phyloP scores from a whole-genome alignment of 2,797 vertebrate genomes.

The Pempheris klunzingeri region DNA sequence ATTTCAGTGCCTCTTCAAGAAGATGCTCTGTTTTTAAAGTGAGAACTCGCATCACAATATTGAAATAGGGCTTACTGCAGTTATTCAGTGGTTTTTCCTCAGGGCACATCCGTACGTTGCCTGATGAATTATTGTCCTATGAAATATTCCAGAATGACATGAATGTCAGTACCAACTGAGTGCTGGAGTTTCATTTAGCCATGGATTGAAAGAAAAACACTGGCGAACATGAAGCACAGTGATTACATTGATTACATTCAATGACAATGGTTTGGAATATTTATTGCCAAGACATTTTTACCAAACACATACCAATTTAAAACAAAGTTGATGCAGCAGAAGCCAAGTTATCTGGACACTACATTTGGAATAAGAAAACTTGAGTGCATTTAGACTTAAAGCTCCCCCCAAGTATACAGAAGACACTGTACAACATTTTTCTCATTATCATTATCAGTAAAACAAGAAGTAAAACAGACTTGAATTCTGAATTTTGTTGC shows the following conservation, averaged over 20 bases:
- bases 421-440: too few relatives aligned
- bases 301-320: background rate
- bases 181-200: background rate
- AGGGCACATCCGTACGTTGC: too few relatives aligned
- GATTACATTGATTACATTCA: too few relatives aligned
- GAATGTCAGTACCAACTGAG: background rate
- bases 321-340: background rate
- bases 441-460: background rate
- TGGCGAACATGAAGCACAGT: background rate
- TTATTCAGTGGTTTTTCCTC: conserved; percentile 32
- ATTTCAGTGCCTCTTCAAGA: conserved; percentile 6
- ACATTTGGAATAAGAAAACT: background rate
- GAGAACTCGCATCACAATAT: conserved; percentile 16
- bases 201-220: background rate
- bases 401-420: background rate
- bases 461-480: background rate
- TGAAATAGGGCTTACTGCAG: background rate
- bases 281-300: background rate
- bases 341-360: background rate
- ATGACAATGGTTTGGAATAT: background rate
- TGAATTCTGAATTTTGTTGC: background rate
- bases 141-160: background rate
- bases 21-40: conserved; percentile 21
- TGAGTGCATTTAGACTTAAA: background rate
- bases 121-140: too few relatives aligned